A percentile compares a stretch with the other conserved stretches of the same genome.
Conservation (phyloP, 64 coral and sea anemone genomes). For the Montipora cactus region DNA sequence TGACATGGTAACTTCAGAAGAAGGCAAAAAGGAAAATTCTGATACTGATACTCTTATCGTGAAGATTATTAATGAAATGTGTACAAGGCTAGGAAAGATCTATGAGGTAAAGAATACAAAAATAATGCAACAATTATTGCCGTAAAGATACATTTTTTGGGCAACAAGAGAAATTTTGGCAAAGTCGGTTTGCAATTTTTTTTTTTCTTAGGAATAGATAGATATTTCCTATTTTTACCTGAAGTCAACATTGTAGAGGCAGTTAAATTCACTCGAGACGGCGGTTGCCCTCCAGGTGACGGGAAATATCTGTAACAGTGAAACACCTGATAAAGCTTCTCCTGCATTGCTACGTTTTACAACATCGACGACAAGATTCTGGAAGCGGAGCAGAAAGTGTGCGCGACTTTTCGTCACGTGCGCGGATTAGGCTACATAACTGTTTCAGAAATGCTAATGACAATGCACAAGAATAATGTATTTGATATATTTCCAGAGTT, state of each 20-base stretch:
- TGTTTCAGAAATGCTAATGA: constrained; percentile 34
- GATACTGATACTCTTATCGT: neutral
- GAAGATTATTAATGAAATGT: neutral
- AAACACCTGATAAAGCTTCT: neutral
- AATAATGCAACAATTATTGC: neutral
- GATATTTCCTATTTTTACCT: no score
- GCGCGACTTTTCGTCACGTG: neutral
- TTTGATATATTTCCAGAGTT: constrained; percentile 28
- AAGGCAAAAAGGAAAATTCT: neutral
- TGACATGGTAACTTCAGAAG: neutral
- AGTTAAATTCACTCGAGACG: no score
- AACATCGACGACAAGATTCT: neutral
- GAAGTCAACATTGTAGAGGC: neutral
- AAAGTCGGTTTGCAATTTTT: neutral
- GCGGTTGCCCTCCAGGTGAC: no score
- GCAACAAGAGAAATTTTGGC: neutral
- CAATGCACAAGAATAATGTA: constrained; percentile 29
- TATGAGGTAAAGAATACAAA: neutral
- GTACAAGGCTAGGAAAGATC: neutral
- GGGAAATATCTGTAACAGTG: neutral
- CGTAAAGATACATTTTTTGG: neutral
- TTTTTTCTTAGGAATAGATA: no score
- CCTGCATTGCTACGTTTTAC: neutral
- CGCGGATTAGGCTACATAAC: constrained; percentile 14
- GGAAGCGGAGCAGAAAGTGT: neutral